Evolutionary conservation across 2,888 invertebrate species (phyloP).

Genomic region (Phaonia tiefii): DNA sequence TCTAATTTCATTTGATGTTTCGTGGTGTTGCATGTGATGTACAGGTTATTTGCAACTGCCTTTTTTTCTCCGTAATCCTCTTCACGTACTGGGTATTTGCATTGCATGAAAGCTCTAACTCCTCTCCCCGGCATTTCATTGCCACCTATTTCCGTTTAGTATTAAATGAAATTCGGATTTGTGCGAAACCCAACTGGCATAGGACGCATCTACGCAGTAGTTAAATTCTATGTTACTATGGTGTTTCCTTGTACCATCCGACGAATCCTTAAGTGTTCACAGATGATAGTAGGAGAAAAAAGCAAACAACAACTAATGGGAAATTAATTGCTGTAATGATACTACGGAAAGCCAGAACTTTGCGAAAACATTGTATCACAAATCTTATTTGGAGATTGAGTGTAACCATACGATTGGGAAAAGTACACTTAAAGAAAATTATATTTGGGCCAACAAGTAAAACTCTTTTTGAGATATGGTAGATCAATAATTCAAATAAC

Average conservation of each 20-base stretch:
- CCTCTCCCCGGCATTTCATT: conserved; percentile 37
- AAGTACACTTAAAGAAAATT: conserved; percentile 5
- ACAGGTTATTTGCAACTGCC: conserved; percentile 6
- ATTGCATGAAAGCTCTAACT: conserved; percentile 52
- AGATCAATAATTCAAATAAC: too few relatives aligned
- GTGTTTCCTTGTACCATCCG: conserved; percentile 7
- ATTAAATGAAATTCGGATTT: conserved; percentile 63
- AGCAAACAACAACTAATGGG: conserved; percentile 66
- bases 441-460: too few relatives aligned
- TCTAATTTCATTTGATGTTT: too few relatives aligned
- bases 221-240: conserved; percentile 40
- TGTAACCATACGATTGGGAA: neutral
- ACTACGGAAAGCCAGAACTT: conserved; percentile 47
- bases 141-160: conserved; percentile 62
- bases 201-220: conserved; percentile 31
- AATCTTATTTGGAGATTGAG: neutral
- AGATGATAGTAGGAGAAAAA: neutral
- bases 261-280: neutral
- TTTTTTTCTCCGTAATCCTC: conserved; percentile 10
- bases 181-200: conserved; percentile 7
- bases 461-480: too few relatives aligned
- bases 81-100: conserved; percentile 43
- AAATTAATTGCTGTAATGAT: conserved; percentile 69
- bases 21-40: neutral
- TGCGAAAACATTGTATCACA: conserved; percentile 26